These are phyloP conservation scores for Gallinago paraguaiae DNA, from an alignment of 2,113 vertebrate species.

Conservation along the genomic window DNA sequence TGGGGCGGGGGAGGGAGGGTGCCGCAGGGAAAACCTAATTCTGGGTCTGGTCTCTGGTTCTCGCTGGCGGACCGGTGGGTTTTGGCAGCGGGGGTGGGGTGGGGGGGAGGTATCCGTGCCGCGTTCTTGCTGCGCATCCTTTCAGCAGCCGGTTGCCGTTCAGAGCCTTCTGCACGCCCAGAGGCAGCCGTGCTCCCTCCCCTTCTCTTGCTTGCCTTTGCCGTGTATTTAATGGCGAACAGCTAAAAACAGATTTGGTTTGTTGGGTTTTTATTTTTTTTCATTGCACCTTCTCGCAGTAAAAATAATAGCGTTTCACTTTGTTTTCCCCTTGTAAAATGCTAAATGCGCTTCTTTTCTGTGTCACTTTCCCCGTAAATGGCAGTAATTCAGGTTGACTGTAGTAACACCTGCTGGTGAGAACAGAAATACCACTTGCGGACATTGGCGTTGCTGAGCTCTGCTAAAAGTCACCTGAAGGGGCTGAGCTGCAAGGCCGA, in stretches of 20 bases:
- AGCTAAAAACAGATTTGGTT: neutral
- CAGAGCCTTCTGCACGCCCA: neutral
- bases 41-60: neutral
- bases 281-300: neutral
- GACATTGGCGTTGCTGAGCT: neutral
- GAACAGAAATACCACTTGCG: neutral
- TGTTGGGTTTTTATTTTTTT: neutral
- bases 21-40: neutral
- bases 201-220: neutral
- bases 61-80: neutral
- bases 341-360: neutral
- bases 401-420: neutral
- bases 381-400: neutral
- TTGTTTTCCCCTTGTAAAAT: neutral
- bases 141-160: neutral
- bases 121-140: neutral
- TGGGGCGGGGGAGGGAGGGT: neutral
- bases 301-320: neutral
- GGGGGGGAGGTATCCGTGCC: neutral
- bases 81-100: neutral
- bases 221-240: neutral
- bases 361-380: neutral
- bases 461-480: neutral
- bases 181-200: neutral
- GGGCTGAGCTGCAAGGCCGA: neutral